Conservation (phyloP, 2,797 vertebrate species). For the Eleutherodactylus coqui region DNA sequence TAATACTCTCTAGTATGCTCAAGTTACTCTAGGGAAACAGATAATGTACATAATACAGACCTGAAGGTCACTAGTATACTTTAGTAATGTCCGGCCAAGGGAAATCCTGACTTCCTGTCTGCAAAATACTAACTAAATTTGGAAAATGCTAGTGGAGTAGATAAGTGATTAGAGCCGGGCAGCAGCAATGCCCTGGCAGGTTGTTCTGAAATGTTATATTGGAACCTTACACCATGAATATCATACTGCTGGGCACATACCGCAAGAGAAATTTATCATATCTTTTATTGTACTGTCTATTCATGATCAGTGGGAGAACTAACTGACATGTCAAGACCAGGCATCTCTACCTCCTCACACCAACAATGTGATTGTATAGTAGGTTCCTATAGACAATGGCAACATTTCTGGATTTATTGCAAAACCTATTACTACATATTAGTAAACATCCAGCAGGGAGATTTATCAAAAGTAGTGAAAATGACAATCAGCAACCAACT, state of each 20-base stretch:
- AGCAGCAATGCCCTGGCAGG: not conserved
- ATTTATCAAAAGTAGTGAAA: no score
- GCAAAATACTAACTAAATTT: not conserved
- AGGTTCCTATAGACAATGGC: not conserved
- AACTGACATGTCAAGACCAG: not conserved
- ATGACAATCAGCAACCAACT: no score
- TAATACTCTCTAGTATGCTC: not conserved
- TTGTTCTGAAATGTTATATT: not conserved
- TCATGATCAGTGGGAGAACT: not conserved
- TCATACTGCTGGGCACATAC: not conserved
- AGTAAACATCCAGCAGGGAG: no score
- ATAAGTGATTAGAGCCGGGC: not conserved
- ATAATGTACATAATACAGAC: not conserved
- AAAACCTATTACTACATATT: no score
- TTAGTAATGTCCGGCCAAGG: not conserved
- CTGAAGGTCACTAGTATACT: not conserved
- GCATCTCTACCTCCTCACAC: not conserved
- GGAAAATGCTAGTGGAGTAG: not conserved
- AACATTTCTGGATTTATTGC: not conserved
- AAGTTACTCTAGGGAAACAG: not conserved
- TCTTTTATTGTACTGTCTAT: conserved; percentile 10
- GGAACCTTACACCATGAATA: conserved; percentile 1
- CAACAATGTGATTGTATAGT: not conserved
- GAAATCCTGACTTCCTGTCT: not conserved
- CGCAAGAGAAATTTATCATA: not conserved